Evolutionary conservation across 1,140 invertebrate genomes (phyloP).

Genomic region (Nilaparvata lugens): DNA sequence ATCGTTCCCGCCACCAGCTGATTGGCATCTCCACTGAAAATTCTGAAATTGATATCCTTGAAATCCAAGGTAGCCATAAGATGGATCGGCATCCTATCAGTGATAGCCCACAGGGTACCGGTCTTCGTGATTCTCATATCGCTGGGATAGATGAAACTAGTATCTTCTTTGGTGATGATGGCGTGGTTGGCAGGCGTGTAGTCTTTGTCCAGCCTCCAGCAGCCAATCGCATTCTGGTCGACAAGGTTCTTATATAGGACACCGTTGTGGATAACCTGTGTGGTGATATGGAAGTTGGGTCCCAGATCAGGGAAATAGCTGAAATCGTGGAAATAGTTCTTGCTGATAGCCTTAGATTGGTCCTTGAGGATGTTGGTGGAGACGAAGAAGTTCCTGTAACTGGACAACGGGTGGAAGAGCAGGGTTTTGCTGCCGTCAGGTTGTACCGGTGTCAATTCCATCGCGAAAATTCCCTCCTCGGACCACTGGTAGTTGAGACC

Average conservation of each 20-base stretch:
- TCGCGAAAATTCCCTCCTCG: constrained; percentile 70
- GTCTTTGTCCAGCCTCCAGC: constrained; percentile 60
- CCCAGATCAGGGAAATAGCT: constrained; percentile 50
- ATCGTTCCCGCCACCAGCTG: constrained; percentile 56
- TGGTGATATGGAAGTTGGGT: constrained; percentile 54
- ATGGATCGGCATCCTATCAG: constrained; percentile 70
- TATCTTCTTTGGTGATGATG: constrained; percentile 61
- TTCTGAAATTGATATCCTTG: constrained; percentile 66
- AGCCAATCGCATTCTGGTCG: constrained; percentile 69
- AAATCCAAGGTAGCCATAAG: constrained; percentile 59
- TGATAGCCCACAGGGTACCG: constrained; percentile 58
- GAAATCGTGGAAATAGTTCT: constrained; percentile 54
- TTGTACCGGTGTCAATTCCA: constrained; percentile 54
- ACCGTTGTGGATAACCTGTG: constrained; percentile 59
- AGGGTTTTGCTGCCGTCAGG: constrained; percentile 55
- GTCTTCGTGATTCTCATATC: constrained; percentile 63
- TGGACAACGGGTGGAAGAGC: constrained; percentile 68
- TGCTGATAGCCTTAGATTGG: constrained; percentile 45
- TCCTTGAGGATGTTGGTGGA: constrained; percentile 61
- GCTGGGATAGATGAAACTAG: constrained; percentile 62
- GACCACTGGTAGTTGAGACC: constrained; percentile 75
- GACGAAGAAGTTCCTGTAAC: constrained; percentile 63
- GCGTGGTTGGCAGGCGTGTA: constrained; percentile 39
- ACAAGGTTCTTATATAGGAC: constrained; percentile 66
- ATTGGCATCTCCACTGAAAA: constrained; percentile 54